Percentiles rank a stretch among this genome's conserved stretches.
Evolutionary conservation across 2,888 invertebrate species (phyloP).

Genomic region (Alcis repandata): DNA sequence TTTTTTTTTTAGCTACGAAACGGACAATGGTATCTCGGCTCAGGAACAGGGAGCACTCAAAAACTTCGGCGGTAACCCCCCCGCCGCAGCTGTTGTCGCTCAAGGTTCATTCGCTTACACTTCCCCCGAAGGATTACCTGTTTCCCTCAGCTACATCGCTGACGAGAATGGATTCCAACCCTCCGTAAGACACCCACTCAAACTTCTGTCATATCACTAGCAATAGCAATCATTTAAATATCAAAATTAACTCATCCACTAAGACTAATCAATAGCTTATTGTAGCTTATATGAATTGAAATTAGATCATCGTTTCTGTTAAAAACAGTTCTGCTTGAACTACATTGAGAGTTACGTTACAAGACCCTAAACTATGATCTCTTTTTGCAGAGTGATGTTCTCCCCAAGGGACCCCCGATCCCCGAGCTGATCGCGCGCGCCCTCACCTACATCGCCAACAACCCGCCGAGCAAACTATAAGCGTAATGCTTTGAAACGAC

Average conservation of each 20-base stretch:
- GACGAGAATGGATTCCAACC: slow-evolving; percentile 90
- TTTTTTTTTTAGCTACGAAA: slow-evolving; percentile 85
- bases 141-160: slow-evolving; percentile 87
- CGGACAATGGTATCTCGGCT: slow-evolving; percentile 88
- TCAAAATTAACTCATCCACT: too few species aligned
- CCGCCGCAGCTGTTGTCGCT: slow-evolving; percentile 68
- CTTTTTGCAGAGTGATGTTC: slow-evolving; percentile 64
- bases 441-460: slow-evolving; percentile 65
- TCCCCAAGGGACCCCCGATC: slow-evolving; percentile 83
- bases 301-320: background rate
- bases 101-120: slow-evolving; percentile 85
- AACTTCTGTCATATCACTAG: background rate
- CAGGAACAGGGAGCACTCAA: slow-evolving; percentile 85
- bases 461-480: slow-evolving; percentile 51
- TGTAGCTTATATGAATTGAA: background rate
- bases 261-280: background rate
- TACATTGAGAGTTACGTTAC: too few species aligned
- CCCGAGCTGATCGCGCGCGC: slow-evolving; percentile 80
- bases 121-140: slow-evolving; percentile 87
- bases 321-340: background rate
- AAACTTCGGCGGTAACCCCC: slow-evolving; percentile 76
- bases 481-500: slow-evolving; percentile 29
- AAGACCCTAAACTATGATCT: background rate
- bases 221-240: background rate
- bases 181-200: slow-evolving; percentile 64